Evolutionary conservation across 2,113 vertebrate species (phyloP), one percentile per base, ranked within the genome.

Genomic region (Sylvietta virens): DNA sequence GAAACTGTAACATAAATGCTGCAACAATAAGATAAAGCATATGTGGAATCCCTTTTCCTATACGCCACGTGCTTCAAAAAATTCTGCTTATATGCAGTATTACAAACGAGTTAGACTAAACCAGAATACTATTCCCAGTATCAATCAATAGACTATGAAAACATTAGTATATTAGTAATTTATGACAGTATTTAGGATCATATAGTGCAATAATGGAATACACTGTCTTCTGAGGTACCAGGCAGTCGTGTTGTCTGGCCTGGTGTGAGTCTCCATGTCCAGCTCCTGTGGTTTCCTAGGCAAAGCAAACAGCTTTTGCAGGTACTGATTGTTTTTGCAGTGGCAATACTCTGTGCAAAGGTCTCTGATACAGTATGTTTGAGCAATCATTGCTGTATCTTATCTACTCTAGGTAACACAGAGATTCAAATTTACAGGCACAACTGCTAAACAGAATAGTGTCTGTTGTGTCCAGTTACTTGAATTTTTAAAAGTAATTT

Each of bases 81-180:
- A 93, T 94, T 91, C 77, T 91, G 70, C 90, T 93, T 88, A 71
- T 92, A 87, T 86, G 92, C 83, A 92, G 61, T 79, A 73, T 91
- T 92, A 94, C 83, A 87, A 72, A 93, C 65, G 81, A 95, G 92
- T 70, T 40, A 69, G 73, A 40, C 91, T 91, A 92, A 86, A 88
- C 83, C 92, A 89, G 94, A 87, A 91, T 39, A 58, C 70, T 69
- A 89, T 81, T 96, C 73, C 83, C 77, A 73, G 72, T 86, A 69
- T 50, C 91, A 96, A 94, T 95, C 95, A 96, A 96, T 94, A 97
- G 81, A 62, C 91, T 93, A 64, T 93, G 92, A 96, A 92, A 94
- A 93, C 94, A 94, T 95, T 94, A 96, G 91, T 95, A 47, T 94
- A 96, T 96, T 95, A 96, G 88, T 92, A 97, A 91, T 95, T 97